These are phyloP conservation scores for Oscheius sp. DNA, from an alignment of 2,888 invertebrate species.

Conservation along the genomic window DNA sequence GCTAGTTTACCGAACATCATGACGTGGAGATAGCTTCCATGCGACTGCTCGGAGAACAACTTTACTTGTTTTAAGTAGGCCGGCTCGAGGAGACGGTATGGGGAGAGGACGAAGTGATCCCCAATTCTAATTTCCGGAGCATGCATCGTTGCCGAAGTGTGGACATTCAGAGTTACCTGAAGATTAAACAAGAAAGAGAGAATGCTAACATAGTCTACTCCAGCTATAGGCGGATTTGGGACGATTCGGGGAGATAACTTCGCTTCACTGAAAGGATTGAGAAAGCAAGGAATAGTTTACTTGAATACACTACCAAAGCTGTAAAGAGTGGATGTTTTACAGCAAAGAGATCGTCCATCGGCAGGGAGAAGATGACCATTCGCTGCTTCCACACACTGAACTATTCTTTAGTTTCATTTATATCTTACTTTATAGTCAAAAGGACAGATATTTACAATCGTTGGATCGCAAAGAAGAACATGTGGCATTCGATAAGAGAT, in stretches of 20 bases:
- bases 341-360: conserved; percentile 57
- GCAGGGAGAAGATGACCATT: conserved; percentile 56
- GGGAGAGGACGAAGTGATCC: conserved; percentile 59
- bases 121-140: conserved; percentile 60
- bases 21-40: conserved; percentile 59
- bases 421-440: conserved; percentile 50
- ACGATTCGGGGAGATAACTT: conserved; percentile 55
- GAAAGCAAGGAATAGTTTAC: not conserved
- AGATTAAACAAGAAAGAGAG: not conserved
- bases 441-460: conserved; percentile 61
- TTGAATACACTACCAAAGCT: conserved; percentile 53
- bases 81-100: conserved; percentile 58
- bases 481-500: conserved; percentile 59
- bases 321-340: conserved; percentile 60
- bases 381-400: conserved; percentile 58
- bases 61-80: conserved; percentile 57
- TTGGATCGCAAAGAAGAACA: conserved; percentile 57
- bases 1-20: conserved; percentile 53
- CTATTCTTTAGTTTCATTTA: not conserved
- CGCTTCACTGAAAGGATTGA: conserved; percentile 45
- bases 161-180: conserved; percentile 60
- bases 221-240: conserved; percentile 57
- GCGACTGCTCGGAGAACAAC: conserved; percentile 53
- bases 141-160: conserved; percentile 59
- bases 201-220: conserved; percentile 56